These are phyloP conservation scores for Gracilinanus agilis DNA, from an alignment of 2,113 vertebrate species.

Conservation along the genomic window DNA sequence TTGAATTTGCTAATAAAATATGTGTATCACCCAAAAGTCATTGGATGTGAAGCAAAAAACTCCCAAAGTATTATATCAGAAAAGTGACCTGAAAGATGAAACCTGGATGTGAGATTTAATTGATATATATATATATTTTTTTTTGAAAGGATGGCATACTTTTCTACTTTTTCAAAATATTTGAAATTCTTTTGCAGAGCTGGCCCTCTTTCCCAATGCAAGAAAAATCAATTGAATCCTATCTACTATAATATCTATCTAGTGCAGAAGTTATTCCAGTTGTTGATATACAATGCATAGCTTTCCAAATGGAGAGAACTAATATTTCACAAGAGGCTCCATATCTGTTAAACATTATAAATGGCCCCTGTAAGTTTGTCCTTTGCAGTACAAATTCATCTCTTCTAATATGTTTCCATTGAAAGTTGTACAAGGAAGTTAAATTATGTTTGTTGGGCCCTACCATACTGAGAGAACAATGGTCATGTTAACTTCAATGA, in stretches of 20 bases:
- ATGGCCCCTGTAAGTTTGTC: slow-evolving; percentile 28
- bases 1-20: background rate
- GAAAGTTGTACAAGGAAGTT: slow-evolving; percentile 18
- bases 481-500: slow-evolving; percentile 55
- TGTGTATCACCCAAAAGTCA: background rate
- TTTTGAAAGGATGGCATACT: background rate
- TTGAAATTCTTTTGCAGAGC: background rate
- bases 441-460: background rate
- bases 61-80: background rate
- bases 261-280: slow-evolving; percentile 1
- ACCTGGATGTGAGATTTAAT: background rate
- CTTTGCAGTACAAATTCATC: slow-evolving; percentile 43
- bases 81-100: background rate
- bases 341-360: slow-evolving; percentile 32
- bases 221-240: background rate
- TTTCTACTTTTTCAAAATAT: background rate
- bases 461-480: background rate
- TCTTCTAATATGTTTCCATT: slow-evolving; percentile 30
- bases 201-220: background rate
- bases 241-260: slow-evolving; percentile 5
- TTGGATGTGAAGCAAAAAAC: background rate
- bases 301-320: slow-evolving; percentile 22
- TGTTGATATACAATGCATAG: background rate
- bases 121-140: too few species aligned
- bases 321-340: slow-evolving; percentile 1